Evolutionary conservation across 2,888 invertebrate species (phyloP).

Genomic region (Pocota personata): DNA sequence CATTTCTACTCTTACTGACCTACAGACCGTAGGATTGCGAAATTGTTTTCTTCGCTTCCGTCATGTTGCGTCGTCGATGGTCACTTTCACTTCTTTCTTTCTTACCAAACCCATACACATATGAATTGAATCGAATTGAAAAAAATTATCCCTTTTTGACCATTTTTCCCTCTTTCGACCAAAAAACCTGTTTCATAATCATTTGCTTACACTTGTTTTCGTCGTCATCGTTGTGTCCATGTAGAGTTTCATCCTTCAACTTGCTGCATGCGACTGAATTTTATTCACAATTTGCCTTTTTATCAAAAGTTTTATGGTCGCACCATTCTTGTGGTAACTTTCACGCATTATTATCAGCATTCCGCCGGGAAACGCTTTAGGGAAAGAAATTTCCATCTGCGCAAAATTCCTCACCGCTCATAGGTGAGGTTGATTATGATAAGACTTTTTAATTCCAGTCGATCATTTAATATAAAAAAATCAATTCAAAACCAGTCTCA

Average conservation of each 20-base stretch:
- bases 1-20: conserved; percentile 3
- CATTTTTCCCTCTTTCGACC: conserved; percentile 31
- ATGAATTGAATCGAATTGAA: conserved; percentile 22
- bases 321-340: conserved; percentile 28
- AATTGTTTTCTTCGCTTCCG: neutral
- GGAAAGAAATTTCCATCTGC: conserved; percentile 31
- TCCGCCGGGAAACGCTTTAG: neutral
- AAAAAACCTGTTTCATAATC: conserved; percentile 28
- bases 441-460: conserved; percentile 6
- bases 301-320: neutral
- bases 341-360: conserved; percentile 35
- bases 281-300: neutral
- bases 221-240: neutral
- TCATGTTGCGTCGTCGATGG: neutral
- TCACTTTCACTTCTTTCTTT: conserved; percentile 62
- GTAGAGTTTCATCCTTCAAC: conserved; percentile 2
- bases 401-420: conserved; percentile 12
- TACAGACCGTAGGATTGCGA: conserved; percentile 5
- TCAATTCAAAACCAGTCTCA: conserved; percentile 28
- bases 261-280: conserved; percentile 11
- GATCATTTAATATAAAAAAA: conserved; percentile 14
- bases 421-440: conserved; percentile 19
- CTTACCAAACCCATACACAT: conserved; percentile 11
- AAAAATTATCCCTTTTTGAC: conserved; percentile 42
- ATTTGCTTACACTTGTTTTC: conserved; percentile 38